phyloP scores from a whole-genome alignment of 2,113 vertebrate genomes.

The Rhinolophus ferrumequinum region DNA sequence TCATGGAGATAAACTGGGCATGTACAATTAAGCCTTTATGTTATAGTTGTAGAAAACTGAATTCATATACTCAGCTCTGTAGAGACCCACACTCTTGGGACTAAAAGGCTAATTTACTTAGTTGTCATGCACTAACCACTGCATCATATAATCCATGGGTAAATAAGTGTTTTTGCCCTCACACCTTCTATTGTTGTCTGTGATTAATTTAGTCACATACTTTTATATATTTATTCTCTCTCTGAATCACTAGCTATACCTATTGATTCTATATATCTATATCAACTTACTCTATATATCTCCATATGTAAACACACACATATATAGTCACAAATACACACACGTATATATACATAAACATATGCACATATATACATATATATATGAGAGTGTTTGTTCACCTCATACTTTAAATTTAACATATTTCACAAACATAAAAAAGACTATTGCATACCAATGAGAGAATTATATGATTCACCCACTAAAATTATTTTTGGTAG shows the following conservation, averaged over 20 bases:
- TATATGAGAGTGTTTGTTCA: neutral
- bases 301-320: neutral
- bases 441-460: neutral
- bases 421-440: neutral
- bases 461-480: neutral
- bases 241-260: neutral
- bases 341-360: neutral
- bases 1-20: neutral
- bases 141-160: neutral
- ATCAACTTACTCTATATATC: neutral
- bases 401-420: neutral
- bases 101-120: neutral
- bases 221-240: neutral
- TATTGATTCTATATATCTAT: neutral
- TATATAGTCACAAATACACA: neutral
- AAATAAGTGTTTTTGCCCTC: neutral
- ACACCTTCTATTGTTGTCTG: neutral
- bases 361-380: neutral
- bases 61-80: neutral
- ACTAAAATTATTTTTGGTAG: neutral
- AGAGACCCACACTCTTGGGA: neutral
- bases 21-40: neutral
- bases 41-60: neutral
- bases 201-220: neutral
- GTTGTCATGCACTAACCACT: neutral